phyloP scores from a whole-genome alignment of 2,888 invertebrate species.

The Heliconius ethilla region DNA sequence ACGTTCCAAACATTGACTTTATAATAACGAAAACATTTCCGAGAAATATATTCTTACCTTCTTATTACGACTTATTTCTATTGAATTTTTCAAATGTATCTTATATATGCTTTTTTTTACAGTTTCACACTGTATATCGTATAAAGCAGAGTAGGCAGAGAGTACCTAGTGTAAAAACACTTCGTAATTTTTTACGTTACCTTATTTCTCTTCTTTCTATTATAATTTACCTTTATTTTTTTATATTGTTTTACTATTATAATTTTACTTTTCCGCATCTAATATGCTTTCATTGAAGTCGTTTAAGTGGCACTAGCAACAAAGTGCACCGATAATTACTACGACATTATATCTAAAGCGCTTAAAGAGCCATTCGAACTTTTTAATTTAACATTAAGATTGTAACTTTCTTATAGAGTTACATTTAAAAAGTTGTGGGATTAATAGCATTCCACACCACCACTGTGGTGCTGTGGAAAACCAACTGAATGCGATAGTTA shows the following conservation, averaged over 20 bases:
- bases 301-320: not conserved
- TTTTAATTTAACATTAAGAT: slow-evolving; percentile 9
- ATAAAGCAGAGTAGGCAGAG: too few relatives aligned
- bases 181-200: too few relatives aligned
- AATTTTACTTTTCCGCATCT: not conserved
- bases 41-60: not conserved
- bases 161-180: too few relatives aligned
- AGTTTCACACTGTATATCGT: too few relatives aligned
- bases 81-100: too few relatives aligned
- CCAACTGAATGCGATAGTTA: not conserved
- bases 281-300: not conserved
- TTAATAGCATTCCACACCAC: not conserved
- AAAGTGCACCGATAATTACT: slow-evolving; percentile 24
- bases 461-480: not conserved
- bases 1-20: not conserved
- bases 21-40: not conserved
- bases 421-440: not conserved
- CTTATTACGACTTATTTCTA: not conserved
- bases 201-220: too few relatives aligned
- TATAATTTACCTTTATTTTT: too few relatives aligned
- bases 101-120: too few relatives aligned
- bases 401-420: not conserved
- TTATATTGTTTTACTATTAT: too few relatives aligned
- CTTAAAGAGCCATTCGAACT: slow-evolving; percentile 16
- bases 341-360: slow-evolving; percentile 16